Percentiles rank a stretch among this genome's conserved stretches.
Evolutionary conservation across 2,113 vertebrate genomes (phyloP).

Genomic region (Mus pahari): DNA sequence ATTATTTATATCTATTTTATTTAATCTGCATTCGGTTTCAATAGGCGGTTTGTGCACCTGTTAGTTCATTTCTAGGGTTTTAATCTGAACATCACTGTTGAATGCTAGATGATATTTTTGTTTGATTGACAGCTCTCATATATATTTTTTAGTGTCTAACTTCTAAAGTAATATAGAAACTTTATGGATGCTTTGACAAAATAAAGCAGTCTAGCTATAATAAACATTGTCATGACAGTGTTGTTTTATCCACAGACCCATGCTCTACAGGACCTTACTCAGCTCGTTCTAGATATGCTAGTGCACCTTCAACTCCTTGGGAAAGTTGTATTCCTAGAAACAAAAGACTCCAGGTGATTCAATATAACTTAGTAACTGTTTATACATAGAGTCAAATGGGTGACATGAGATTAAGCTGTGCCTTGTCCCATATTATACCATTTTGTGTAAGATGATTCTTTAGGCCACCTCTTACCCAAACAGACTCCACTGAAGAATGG

Average conservation of each 20-base stretch:
- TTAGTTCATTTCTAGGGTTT: background rate
- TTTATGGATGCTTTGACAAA: background rate
- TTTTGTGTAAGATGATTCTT: background rate
- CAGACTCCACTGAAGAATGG: too few relatives aligned
- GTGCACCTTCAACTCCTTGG: background rate
- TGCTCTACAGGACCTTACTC: background rate
- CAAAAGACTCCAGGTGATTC: background rate
- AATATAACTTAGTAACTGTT: background rate
- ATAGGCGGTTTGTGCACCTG: background rate
- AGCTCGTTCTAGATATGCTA: background rate
- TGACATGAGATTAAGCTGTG: background rate
- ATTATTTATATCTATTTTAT: background rate
- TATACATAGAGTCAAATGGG: background rate
- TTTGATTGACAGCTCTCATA: background rate
- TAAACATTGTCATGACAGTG: too few relatives aligned
- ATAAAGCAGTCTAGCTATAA: background rate
- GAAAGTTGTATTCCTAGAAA: background rate
- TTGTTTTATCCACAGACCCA: background rate
- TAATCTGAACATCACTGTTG: background rate
- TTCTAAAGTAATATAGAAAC: background rate
- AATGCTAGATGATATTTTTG: rapidly evolving
- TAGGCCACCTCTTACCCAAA: too few relatives aligned
- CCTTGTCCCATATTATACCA: too few relatives aligned
- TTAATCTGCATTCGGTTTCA: background rate
- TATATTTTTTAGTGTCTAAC: background rate